Percentiles rank a stretch among this genome's conserved stretches.
Conservation (phyloP, 2,113 vertebrate genomes). For the Tachycineta bicolor region DNA sequence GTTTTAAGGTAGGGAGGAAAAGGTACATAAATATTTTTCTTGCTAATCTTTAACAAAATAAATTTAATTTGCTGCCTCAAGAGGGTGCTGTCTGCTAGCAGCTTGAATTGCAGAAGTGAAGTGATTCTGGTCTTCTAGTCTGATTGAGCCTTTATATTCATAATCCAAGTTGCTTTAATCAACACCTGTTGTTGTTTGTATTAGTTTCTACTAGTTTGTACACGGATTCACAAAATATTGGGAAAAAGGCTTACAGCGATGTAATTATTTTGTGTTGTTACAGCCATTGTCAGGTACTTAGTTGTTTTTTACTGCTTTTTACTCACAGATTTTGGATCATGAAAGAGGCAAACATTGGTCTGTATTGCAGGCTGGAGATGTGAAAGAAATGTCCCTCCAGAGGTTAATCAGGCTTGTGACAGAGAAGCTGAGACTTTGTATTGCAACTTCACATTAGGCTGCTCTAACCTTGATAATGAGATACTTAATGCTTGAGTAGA, state of each 20-base stretch:
- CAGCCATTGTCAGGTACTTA: not conserved
- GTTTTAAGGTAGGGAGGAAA: not conserved
- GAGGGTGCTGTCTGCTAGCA: slow-evolving; percentile 72
- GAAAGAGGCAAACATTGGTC: not conserved
- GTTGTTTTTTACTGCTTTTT: not conserved
- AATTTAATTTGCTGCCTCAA: slow-evolving; percentile 43
- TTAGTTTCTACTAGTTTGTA: not conserved
- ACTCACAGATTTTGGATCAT: not conserved
- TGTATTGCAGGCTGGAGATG: not conserved
- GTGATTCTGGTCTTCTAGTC: not conserved
- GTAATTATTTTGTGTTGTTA: not conserved
- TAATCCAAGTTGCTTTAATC: not conserved
- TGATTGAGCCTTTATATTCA: not conserved
- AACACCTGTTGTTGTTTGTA: not conserved
- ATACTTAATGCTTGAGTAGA: not conserved
- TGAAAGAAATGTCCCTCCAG: not conserved
- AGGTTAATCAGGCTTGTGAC: not conserved
- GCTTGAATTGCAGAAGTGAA: not conserved
- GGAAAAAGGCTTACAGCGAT: not conserved
- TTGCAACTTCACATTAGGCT: not conserved
- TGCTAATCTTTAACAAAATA: not conserved
- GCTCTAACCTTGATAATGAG: not conserved
- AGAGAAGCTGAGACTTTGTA: not conserved
- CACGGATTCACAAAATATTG: not conserved
- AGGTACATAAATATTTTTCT: not conserved